phyloP scores from a whole-genome alignment of 2,113 vertebrate genomes.

The Rhinoderma darwinii region DNA sequence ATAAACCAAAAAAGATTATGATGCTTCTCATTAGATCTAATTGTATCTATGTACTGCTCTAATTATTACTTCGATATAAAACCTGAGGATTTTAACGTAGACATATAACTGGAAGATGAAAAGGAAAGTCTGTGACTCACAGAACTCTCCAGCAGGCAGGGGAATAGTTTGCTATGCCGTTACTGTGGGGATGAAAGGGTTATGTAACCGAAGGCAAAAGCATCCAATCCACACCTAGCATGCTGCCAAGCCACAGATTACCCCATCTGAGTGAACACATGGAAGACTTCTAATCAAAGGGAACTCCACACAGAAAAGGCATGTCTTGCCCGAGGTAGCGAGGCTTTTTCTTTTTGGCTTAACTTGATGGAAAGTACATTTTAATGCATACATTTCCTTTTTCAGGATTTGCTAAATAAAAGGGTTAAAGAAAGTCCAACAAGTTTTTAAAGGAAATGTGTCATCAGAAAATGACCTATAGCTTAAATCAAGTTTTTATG shows the following conservation, averaged over 20 bases:
- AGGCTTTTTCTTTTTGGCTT: not conserved
- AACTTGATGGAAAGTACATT: constrained; percentile 18
- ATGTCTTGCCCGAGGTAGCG: constrained; percentile 3
- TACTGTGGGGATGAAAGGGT: not conserved
- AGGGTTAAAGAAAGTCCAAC: not conserved
- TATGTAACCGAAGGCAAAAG: constrained; percentile 3
- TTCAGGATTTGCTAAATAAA: not conserved
- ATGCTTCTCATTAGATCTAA: no score
- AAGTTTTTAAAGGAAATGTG: no score
- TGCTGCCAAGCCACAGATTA: constrained; percentile 40
- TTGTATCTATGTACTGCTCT: no score
- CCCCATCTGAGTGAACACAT: constrained; percentile 40
- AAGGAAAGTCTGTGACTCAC: not conserved
- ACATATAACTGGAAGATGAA: not conserved
- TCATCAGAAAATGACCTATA: no score
- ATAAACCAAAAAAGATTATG: no score
- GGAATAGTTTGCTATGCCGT: not conserved
- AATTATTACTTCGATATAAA: not conserved
- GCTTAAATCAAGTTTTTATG: no score
- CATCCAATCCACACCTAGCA: constrained; percentile 34
- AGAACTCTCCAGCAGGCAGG: not conserved
- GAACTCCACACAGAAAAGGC: constrained; percentile 31
- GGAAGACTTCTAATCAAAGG: constrained; percentile 39
- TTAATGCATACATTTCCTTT: not conserved
- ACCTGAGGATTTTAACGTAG: not conserved